phyloP scores from a whole-genome alignment of 2,797 vertebrate genomes.

The Kryptopterus vitreolus region DNA sequence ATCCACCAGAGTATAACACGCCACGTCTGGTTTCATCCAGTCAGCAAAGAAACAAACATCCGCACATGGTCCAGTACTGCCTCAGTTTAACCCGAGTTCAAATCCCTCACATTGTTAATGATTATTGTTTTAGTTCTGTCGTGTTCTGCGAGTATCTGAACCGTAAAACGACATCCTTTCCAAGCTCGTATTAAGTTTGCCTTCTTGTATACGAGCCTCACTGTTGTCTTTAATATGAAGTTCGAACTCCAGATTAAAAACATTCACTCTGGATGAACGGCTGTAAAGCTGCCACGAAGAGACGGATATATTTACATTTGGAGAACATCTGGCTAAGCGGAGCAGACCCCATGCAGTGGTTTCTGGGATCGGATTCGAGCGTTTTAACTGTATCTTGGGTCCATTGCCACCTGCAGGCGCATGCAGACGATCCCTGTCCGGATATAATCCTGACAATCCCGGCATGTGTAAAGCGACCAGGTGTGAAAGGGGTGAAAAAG shows the following conservation, averaged over 20 bases:
- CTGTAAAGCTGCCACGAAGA: slow-evolving; percentile 11
- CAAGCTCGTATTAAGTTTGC: not conserved
- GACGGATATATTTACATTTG: not conserved
- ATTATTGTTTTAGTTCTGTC: not conserved
- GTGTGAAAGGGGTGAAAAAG: not conserved
- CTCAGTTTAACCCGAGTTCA: not conserved
- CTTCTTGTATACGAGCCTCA: not conserved
- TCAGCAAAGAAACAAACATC: not conserved
- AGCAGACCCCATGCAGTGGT: not conserved
- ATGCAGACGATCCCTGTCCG: not conserved
- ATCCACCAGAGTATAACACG: not conserved
- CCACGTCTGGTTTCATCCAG: not conserved
- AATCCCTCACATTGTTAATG: not conserved
- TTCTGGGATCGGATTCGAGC: not conserved
- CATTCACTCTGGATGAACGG: slow-evolving; percentile 2
- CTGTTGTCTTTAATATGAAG: not conserved
- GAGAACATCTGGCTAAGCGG: slow-evolving; percentile 17
- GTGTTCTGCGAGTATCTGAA: not conserved
- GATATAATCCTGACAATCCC: slow-evolving; percentile 22
- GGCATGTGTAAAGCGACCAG: not conserved
- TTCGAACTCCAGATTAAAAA: not conserved
- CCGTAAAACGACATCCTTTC: not conserved
- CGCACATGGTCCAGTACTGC: too few relatives aligned
- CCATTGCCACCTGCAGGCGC: not conserved
- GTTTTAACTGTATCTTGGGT: slow-evolving; percentile 21